A percentile compares a stretch with the other conserved stretches of the same genome.
Conservation (phyloP, 2,113 vertebrate species). For the Rhagologus leucostigma region DNA sequence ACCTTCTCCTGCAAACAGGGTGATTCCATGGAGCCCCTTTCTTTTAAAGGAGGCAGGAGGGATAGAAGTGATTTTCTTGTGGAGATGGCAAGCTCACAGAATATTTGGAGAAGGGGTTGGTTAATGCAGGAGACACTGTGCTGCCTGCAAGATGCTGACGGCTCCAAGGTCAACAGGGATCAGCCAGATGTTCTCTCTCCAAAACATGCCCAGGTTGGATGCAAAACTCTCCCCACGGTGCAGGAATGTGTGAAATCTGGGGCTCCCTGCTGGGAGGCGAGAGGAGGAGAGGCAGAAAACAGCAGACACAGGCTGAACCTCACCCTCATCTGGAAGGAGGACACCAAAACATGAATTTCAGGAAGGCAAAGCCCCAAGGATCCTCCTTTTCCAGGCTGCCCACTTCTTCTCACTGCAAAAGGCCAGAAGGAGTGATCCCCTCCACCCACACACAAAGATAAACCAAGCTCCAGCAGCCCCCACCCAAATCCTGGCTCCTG, state of each 20-base stretch:
- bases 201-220: conserved; percentile 44
- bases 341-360: not conserved
- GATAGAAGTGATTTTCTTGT: not conserved
- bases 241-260: conserved; percentile 37
- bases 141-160: not conserved
- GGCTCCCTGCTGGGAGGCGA: not conserved
- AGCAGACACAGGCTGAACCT: not conserved
- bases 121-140: not conserved
- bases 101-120: not conserved
- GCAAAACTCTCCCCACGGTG: conserved; percentile 11
- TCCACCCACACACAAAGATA: not conserved
- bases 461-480: not conserved
- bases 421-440: not conserved
- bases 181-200: conserved; percentile 50
- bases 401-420: not conserved
- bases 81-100: not conserved
- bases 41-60: not conserved
- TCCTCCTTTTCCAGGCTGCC: not conserved
- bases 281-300: not conserved
- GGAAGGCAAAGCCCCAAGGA: not conserved
- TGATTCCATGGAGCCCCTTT: not conserved
- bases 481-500: not conserved
- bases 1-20: not conserved
- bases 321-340: not conserved
- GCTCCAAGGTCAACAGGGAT: conserved; percentile 54